Percentiles rank a stretch among this genome's conserved stretches.
phyloP scores from a whole-genome alignment of 92 coral and sea anemone species.

The Palythoa grandiflora region DNA sequence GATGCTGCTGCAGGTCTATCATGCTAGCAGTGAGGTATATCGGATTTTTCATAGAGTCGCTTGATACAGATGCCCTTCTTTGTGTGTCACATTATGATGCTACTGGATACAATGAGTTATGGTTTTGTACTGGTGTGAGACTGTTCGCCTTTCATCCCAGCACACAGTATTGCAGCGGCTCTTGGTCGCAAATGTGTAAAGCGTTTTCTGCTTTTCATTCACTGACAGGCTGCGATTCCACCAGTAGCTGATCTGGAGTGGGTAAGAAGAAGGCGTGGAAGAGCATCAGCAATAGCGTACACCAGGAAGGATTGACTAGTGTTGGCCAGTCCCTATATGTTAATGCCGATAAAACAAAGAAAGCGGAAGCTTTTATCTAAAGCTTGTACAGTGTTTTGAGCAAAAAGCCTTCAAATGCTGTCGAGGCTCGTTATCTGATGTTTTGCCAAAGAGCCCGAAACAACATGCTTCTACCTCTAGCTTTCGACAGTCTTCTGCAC shows the following conservation, averaged over 20 bases:
- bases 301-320: slow-evolving; percentile 4
- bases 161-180: neutral
- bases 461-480: slow-evolving; percentile 28
- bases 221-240: no score
- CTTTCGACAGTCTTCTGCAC: slow-evolving; percentile 35
- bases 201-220: slow-evolving; percentile 36
- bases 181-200: slow-evolving; percentile 16
- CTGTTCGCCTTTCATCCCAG: slow-evolving; percentile 2
- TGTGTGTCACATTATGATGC: no score
- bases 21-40: neutral
- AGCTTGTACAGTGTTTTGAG: slow-evolving; percentile 27
- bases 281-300: neutral
- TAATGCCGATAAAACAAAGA: slow-evolving; percentile 24
- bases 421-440: slow-evolving; percentile 10
- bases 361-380: slow-evolving; percentile 44
- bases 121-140: slow-evolving; percentile 46
- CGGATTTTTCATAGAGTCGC: slow-evolving; percentile 38
- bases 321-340: slow-evolving; percentile 4
- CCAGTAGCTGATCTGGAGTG: neutral
- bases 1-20: slow-evolving; percentile 37
- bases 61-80: no score
- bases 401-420: slow-evolving; percentile 31
- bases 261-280: slow-evolving; percentile 4
- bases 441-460: slow-evolving; percentile 26
- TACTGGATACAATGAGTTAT: slow-evolving; percentile 8